Evolutionary conservation across 2,113 vertebrate genomes (phyloP).

Genomic region (Rafetus swinhoei): DNA sequence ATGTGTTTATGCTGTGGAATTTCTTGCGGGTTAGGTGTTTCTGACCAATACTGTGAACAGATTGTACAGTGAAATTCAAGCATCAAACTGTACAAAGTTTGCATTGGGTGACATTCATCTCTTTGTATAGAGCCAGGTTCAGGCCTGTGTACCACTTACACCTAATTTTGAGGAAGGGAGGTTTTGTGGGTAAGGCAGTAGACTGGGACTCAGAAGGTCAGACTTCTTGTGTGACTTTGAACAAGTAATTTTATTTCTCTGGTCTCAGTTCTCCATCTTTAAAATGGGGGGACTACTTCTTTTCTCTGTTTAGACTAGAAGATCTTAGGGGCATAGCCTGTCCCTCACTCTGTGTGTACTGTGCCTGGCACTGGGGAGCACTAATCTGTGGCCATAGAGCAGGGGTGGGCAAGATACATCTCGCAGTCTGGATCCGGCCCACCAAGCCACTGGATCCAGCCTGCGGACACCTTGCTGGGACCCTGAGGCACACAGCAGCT

Average conservation of each 20-base stretch:
- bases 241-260: neutral
- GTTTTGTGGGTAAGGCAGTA: neutral
- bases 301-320: neutral
- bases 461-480: too few species aligned
- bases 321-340: neutral
- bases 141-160: neutral
- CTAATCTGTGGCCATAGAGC: neutral
- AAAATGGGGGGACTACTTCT: neutral
- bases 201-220: neutral
- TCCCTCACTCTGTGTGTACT: neutral
- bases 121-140: neutral
- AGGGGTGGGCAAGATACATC: neutral
- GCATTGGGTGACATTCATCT: neutral
- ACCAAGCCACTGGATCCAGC: too few species aligned
- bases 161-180: neutral
- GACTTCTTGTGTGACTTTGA: neutral
- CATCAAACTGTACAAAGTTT: neutral
- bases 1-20: neutral
- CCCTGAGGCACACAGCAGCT: too few species aligned
- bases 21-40: neutral
- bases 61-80: neutral
- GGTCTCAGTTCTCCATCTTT: neutral
- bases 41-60: neutral
- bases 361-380: neutral
- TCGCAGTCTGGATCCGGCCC: too few species aligned